Percentiles rank a stretch among this genome's conserved stretches.
Conservation (phyloP, 2,113 vertebrate genomes). For the Lepisosteus oculatus region DNA sequence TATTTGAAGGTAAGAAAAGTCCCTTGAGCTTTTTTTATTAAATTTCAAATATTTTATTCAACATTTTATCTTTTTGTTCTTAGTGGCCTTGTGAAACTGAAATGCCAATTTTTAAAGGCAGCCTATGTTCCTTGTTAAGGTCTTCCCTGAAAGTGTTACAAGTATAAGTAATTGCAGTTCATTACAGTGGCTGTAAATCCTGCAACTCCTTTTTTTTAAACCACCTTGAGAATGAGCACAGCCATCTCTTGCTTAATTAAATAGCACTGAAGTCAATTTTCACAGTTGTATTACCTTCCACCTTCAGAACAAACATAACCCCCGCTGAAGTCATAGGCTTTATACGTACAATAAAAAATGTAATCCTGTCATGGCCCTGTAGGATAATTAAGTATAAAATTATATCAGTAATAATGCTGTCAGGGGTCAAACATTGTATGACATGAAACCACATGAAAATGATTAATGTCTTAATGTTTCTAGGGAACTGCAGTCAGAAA, state of each 20-base stretch:
- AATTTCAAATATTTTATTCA: conserved; percentile 27
- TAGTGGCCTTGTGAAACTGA: conserved; percentile 25
- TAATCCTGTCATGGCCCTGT: conserved; percentile 16
- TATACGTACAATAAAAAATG: neutral
- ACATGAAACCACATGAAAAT: conserved; percentile 29
- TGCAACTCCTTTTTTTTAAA: conserved; percentile 20
- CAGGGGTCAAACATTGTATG: conserved; percentile 29
- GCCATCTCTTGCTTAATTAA: conserved; percentile 35
- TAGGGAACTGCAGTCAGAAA: too few species aligned
- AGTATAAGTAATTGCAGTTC: conserved; percentile 7
- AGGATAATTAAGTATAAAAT: conserved; percentile 33
- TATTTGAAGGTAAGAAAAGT: too few species aligned
- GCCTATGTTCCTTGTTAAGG: neutral
- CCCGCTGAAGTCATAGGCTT: conserved; percentile 7
- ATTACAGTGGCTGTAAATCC: conserved; percentile 21
- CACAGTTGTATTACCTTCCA: neutral
- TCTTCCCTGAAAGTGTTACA: conserved; percentile 1
- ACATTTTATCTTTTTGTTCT: conserved; percentile 20
- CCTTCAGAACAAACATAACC: neutral
- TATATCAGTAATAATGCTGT: conserved; percentile 31
- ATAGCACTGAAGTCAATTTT: conserved; percentile 14
- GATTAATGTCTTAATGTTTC: neutral
- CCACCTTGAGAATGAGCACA: conserved; percentile 14
- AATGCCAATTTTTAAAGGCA: conserved; percentile 21
- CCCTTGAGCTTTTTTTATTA: too few species aligned